Base-by-base conservation (phyloP, 2,888 invertebrate genomes). In the Argyra leucocephala region DNA sequence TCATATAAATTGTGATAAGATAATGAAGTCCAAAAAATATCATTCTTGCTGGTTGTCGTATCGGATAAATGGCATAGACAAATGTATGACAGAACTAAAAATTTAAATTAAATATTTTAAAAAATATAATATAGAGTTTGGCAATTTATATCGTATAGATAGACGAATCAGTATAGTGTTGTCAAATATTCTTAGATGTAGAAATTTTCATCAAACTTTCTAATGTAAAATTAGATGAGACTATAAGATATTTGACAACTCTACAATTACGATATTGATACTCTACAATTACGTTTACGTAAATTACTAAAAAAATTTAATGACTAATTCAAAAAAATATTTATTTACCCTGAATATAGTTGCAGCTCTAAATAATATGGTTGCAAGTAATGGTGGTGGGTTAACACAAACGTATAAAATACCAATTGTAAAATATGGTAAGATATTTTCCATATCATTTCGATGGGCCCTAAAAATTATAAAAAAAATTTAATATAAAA, bases 391-490 rank as follows among this genome's bases (percentile, higher is more conserved):
- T 10, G 78, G 74, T 64, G 76, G 74, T 0, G 88, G 88, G 68
- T 82, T 79, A 0, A 84, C 85, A 67, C 83, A 74, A 9, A 85
- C 75, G 73, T 85, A 88, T 9, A 84, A 75, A 31, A 84, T 74
- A 21, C 83, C 83, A 69, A 84, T 78, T 3, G 83, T 72, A 48
- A 86, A 78, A 74, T 86, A 88, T 1, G 84, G 79, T 7, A 84
- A 76, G 67, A 88, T 86, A 76, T 87, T 88, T 76, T 88, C 88
- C 75, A 88, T 74, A 73, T 88, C 88, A 72, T 88, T 88, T 72
- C 83, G 81, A 74, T 88, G 87, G 3, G 86, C 86, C 71, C 88
- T 87, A 18, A 2, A 48, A 48, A 48, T 2, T 18, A 48, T 18
- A 48, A 48, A 6, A 22, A 48, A 23, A 26, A 6, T 26, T 26